Evolutionary conservation across 1,140 invertebrate genomes (phyloP).

Genomic region (Archivesica marissinica): DNA sequence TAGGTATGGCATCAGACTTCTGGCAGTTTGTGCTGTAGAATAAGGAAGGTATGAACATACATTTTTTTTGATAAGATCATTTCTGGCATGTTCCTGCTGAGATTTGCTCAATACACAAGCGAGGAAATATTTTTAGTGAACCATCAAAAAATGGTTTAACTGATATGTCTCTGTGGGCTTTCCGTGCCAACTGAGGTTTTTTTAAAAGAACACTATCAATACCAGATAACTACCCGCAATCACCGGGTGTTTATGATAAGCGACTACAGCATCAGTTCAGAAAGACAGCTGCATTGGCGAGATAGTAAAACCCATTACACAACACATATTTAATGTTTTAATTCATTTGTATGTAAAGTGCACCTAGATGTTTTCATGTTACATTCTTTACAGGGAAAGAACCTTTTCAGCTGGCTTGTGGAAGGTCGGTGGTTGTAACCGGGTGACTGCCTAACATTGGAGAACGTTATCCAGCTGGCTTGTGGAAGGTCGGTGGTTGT

Average conservation of each 20-base stretch:
- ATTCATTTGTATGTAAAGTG: not conserved
- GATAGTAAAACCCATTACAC: not conserved
- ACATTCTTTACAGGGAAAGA: not conserved
- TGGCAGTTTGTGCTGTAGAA: too few relatives aligned
- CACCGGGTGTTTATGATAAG: slow-evolving; percentile 5
- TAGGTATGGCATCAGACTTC: not conserved
- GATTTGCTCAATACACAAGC: not conserved
- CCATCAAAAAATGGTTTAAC: slow-evolving; percentile 3
- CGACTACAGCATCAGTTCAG: not conserved
- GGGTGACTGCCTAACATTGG: too few relatives aligned
- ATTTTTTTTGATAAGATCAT: slow-evolving; percentile 16
- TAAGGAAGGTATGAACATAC: not conserved
- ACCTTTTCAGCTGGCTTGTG: too few relatives aligned
- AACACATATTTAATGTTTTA: not conserved
- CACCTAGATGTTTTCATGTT: not conserved
- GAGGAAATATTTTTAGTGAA: not conserved
- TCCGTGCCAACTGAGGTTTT: not conserved
- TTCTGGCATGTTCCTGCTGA: not conserved
- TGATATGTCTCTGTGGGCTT: slow-evolving; percentile 13
- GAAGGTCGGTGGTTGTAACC: too few relatives aligned
- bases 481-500: too few relatives aligned
- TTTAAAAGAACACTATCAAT: not conserved
- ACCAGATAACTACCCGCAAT: not conserved
- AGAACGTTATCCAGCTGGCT: too few relatives aligned
- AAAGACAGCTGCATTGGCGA: slow-evolving; percentile 5